These are phyloP conservation scores for Ciconia boyciana DNA, from an alignment of 2,113 vertebrate genomes.

Conservation along the genomic window DNA sequence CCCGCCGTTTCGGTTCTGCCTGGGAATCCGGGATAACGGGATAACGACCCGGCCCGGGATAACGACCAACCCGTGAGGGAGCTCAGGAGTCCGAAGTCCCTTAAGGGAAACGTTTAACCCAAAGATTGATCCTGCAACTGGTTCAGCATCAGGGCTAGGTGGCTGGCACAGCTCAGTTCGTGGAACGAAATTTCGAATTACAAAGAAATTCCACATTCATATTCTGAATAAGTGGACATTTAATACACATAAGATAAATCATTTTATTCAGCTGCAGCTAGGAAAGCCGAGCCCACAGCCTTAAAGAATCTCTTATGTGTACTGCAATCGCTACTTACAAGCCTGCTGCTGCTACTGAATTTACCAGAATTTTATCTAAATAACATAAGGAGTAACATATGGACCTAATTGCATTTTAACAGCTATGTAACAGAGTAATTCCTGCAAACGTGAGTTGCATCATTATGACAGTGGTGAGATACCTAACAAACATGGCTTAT, in stretches of 20 bases:
- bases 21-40: too few relatives aligned
- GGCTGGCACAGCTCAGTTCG: background rate
- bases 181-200: background rate
- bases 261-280: background rate
- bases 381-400: background rate
- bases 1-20: accelerated
- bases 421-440: background rate
- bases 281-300: background rate
- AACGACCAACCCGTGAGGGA: accelerated
- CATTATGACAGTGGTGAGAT: background rate
- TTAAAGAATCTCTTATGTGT: background rate
- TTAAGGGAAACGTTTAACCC: accelerated
- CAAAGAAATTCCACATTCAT: background rate
- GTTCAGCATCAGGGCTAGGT: background rate
- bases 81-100: background rate
- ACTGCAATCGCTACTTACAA: background rate
- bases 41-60: too few relatives aligned
- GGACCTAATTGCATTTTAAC: background rate
- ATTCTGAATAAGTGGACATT: background rate
- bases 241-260: background rate
- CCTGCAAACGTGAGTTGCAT: background rate
- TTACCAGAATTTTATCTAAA: background rate
- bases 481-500: background rate
- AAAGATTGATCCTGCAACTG: background rate
- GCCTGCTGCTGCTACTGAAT: background rate